Conservation (phyloP, 2,113 vertebrate genomes). For the Alexandromys fortis region DNA sequence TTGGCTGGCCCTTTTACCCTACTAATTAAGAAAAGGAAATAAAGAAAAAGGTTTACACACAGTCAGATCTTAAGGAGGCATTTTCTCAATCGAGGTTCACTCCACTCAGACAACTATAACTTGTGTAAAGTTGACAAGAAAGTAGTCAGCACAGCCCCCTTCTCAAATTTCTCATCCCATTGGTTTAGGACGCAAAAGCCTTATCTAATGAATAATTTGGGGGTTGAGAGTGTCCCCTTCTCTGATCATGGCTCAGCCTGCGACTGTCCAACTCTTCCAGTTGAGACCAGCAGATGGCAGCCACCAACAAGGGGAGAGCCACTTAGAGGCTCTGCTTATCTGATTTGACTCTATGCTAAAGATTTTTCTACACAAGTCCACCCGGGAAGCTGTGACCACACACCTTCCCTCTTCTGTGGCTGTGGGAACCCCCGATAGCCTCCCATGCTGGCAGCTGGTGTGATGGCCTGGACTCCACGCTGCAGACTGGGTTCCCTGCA, state of each 20-base stretch:
- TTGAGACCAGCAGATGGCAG: background rate
- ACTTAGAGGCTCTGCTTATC: too few relatives aligned
- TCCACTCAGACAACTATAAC: background rate
- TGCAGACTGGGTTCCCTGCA: background rate
- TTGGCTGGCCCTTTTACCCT: too few relatives aligned
- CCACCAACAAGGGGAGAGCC: background rate
- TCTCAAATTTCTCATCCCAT: background rate
- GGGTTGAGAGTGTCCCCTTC: background rate
- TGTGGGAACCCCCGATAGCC: background rate
- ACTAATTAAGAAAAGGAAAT: background rate
- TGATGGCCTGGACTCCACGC: background rate
- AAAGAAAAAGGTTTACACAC: background rate
- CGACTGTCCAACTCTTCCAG: background rate
- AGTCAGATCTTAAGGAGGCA: background rate
- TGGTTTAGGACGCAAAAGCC: background rate
- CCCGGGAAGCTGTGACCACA: background rate
- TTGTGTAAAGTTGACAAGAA: background rate
- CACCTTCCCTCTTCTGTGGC: background rate
- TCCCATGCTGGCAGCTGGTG: background rate
- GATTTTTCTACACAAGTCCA: background rate
- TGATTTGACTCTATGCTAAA: background rate
- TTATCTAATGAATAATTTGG: background rate
- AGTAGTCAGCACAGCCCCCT: background rate
- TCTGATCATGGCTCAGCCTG: background rate
- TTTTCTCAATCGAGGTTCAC: background rate